Base-by-base conservation (phyloP, 2,113 vertebrate species). In the Xenotilapia caudafasciata region DNA sequence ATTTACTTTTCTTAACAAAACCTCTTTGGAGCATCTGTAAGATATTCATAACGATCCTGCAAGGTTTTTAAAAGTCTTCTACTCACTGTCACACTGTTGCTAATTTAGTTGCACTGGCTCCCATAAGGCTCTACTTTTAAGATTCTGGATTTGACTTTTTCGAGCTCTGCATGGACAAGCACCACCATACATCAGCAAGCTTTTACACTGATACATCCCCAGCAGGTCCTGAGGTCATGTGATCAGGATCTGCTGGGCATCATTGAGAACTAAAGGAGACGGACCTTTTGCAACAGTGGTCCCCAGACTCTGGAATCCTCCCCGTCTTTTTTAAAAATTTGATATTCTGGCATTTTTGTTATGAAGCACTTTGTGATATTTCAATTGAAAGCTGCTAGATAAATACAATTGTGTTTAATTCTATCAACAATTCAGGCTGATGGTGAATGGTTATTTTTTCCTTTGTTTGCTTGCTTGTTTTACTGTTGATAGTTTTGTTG, bases 381-480 rank as follows among this genome's bases (percentile, higher is more conserved):
- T 38, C 2, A 1, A 1, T 38, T 68, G 0, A 68, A 68, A 68
- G 33, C 19, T 68, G 19, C 60, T 3, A 38, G 19, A 35, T 35
- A 65, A 65, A 65, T 65, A 65, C 60, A 65, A 65, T 13, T 65
- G 60, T 65, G 10, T 65, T 65, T 65, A 65, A 65, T 15, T 42
- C n/a, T 23, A 42, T 70, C 5, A 3, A 23, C 12, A 70, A 23
- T 40, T 42, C 38, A 42, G 65, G 38, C 7, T 70, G 0, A 70
- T 70, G 12, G 38, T 70, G 65, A 70, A 70, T 70, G 38, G n/a
- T 70, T 40, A 2, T 38, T 68, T 21, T 42, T 70, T 70, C 3
- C n/a, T 70, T 70, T 70, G 19, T 1, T 68, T 40, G 19, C 38
- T 70, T 42, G 58, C 58, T 65, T 70, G n/a, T 42, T 70, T 40